Percentiles rank a stretch among this genome's conserved stretches.
phyloP scores from a whole-genome alignment of 2,797 vertebrate genomes.

The Lophotriccus pileatus region DNA sequence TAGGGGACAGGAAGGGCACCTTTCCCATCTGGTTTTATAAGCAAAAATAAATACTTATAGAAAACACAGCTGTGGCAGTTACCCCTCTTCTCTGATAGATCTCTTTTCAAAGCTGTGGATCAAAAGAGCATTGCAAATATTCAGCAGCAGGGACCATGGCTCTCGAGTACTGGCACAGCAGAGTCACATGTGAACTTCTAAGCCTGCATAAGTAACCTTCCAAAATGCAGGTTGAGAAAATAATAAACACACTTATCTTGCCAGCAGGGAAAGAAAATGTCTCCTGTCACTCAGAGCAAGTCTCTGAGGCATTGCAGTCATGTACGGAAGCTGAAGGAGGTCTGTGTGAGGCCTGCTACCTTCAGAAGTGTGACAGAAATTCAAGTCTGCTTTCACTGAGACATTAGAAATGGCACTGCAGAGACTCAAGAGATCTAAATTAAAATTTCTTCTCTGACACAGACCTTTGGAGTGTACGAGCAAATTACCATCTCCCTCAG shows the following conservation, averaged over 20 bases:
- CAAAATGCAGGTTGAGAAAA: background rate
- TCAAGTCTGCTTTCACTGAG: slow-evolving; percentile 5
- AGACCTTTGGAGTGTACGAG: background rate
- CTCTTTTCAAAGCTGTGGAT: slow-evolving; percentile 40
- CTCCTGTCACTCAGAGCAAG: background rate
- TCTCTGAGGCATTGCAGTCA: background rate
- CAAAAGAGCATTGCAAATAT: slow-evolving; percentile 19
- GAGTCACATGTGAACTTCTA: background rate
- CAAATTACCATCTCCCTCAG: background rate
- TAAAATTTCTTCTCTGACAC: slow-evolving; percentile 36
- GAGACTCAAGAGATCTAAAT: slow-evolving; percentile 6
- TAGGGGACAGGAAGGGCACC: background rate
- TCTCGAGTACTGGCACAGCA: background rate
- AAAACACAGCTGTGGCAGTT: slow-evolving; percentile 18
- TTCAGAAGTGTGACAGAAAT: slow-evolving; percentile 38
- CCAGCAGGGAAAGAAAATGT: background rate
- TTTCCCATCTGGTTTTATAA: slow-evolving; percentile 22
- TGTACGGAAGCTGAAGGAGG: background rate
- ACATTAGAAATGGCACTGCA: background rate
- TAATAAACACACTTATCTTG: slow-evolving; percentile 24
- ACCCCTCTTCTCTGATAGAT: slow-evolving; percentile 12
- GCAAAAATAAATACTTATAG: background rate
- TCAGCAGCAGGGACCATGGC: background rate
- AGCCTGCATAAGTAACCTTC: slow-evolving; percentile 20
- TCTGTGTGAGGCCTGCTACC: background rate